Evolutionary conservation across 2,888 invertebrate species (phyloP), one percentile per base, ranked within the genome.

Genomic region (Idaea aversata): DNA sequence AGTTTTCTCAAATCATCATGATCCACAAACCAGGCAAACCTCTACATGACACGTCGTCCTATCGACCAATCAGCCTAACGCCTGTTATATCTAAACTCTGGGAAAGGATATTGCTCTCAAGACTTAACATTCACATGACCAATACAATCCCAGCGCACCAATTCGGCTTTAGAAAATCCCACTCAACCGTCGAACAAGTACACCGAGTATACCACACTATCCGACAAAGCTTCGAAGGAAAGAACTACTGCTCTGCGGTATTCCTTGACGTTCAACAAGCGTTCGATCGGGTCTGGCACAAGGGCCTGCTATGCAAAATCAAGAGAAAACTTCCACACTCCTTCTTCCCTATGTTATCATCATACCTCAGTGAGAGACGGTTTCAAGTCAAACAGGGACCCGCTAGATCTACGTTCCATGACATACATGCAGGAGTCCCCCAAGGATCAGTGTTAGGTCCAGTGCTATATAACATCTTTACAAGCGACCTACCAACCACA

Each of bases 301-400:
- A 67, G 0, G 70, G 71, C 0, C 65, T 70, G 0, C 47, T 70
- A 1, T 71, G 7, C 38, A 71, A 73, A 61, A 57, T 70, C 62
- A 69, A 64, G 62, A 63, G 7, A 0, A 5, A 6, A 3, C 59
- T 70, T 0, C 67, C 70, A 3, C 58, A 67, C 5, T 59, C 38
- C 25, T 64, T 47, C 5, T 63, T 36, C 10, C 36, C 10, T 10
- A 36, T 36, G 10, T 36, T 36, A 25, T 25, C 25, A 25, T 25
- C 25, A 25, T 25, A 25, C 25, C 25, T 25, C 25, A 25, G 25
- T 25, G 25, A 25, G 3, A 25, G 25, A 25, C 25, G 25, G 3
- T 25, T 25, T 25, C 25, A 25, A 25, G 25, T 25, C 25, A 25
- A 25, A 25, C 25, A 25, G 25, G 25, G 25, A 25, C 25, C 25